Conservation (phyloP, 1,140 invertebrate genomes). For the Ostrea edulis region DNA sequence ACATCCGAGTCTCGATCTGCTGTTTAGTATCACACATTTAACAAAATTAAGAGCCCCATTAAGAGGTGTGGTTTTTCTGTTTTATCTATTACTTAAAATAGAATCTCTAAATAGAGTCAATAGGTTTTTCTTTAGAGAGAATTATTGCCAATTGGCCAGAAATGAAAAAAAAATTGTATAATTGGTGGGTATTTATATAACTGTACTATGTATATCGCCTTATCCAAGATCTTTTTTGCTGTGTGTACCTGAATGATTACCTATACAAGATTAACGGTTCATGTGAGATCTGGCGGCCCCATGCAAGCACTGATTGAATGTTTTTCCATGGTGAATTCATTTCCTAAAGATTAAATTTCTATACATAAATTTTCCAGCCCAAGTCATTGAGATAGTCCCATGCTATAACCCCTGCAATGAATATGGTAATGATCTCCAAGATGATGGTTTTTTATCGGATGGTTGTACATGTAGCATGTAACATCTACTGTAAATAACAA, state of each 20-base stretch:
- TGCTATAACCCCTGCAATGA: neutral
- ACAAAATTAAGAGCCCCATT: too few relatives aligned
- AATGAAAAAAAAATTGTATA: constrained; percentile 25
- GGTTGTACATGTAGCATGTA: too few relatives aligned
- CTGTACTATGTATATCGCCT: neutral
- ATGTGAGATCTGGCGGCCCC: neutral
- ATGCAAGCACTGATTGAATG: neutral
- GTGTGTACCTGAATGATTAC: constrained; percentile 17
- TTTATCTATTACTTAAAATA: neutral
- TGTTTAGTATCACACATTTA: too few relatives aligned
- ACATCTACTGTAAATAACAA: too few relatives aligned
- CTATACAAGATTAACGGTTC: neutral
- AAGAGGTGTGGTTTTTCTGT: too few relatives aligned
- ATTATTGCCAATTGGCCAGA: constrained; percentile 9
- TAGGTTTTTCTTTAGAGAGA: neutral
- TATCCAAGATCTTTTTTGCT: constrained; percentile 2
- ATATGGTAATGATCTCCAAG: neutral
- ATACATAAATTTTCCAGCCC: constrained; percentile 35
- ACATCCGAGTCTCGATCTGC: too few relatives aligned
- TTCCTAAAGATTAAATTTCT: constrained; percentile 31
- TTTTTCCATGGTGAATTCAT: constrained; percentile 33
- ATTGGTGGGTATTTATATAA: neutral
- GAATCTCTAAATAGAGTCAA: neutral
- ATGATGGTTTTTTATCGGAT: neutral
- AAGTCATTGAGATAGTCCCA: constrained; percentile 16